These are phyloP conservation scores for Amblyraja radiata DNA, from an alignment of 2,797 vertebrate genomes.

Conservation along the genomic window DNA sequence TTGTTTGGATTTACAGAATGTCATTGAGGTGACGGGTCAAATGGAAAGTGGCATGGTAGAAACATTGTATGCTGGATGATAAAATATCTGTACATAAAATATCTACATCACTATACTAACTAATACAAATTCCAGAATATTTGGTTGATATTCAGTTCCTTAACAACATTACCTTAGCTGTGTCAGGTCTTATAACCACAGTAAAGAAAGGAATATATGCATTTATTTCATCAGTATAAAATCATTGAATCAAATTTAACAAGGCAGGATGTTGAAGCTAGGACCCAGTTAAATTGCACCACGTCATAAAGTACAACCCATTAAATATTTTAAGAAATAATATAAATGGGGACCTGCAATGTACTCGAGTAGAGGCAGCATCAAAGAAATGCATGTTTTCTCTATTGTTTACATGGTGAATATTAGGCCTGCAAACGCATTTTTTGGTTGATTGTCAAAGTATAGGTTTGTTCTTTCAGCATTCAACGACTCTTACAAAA, in stretches of 20 bases:
- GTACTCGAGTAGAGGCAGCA: not conserved
- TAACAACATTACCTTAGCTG: not conserved
- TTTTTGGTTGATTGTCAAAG: not conserved
- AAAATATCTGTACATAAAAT: not conserved
- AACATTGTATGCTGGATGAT: not conserved
- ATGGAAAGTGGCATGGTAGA: not conserved
- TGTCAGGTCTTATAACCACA: conserved; percentile 1
- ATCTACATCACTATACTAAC: not conserved
- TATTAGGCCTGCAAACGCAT: not conserved
- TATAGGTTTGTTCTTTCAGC: not conserved
- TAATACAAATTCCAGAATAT: not conserved
- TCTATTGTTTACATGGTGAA: not conserved
- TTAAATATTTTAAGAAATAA: not conserved
- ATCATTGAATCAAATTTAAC: not conserved
- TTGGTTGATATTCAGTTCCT: not conserved
- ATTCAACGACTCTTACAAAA: not conserved
- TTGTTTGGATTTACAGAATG: not conserved
- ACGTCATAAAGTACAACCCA: not conserved
- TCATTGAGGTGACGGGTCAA: not conserved
- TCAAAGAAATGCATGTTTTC: not conserved
- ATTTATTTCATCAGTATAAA: not conserved
- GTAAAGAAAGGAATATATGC: not conserved
- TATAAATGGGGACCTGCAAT: not conserved
- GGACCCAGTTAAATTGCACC: not conserved
- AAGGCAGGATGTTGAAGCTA: not conserved